Percentiles rank a stretch among this genome's conserved stretches.
Evolutionary conservation across 2,113 vertebrate genomes (phyloP).

Genomic region (Entomyzon cyanotis): DNA sequence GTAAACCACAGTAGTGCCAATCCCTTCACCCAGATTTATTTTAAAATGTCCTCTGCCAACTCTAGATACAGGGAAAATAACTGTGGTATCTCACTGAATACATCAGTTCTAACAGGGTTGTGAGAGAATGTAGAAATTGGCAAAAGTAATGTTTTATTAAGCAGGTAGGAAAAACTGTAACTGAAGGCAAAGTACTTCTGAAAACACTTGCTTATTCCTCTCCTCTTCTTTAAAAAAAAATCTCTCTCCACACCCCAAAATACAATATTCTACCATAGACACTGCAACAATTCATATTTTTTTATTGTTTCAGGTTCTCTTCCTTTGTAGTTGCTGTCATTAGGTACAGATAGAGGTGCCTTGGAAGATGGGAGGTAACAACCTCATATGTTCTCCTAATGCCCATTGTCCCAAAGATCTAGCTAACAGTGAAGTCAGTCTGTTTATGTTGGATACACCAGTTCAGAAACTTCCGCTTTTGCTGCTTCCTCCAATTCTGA

Average conservation of each 20-base stretch:
- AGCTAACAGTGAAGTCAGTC: not conserved
- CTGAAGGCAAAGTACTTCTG: not conserved
- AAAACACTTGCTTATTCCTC: not conserved
- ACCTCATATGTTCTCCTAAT: not conserved
- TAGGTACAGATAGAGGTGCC: not conserved
- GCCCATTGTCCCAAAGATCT: not conserved
- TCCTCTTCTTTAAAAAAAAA: not conserved
- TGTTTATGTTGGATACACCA: not conserved
- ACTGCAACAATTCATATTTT: not conserved
- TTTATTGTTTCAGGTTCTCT: not conserved
- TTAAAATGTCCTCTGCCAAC: not conserved
- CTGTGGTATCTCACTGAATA: not conserved
- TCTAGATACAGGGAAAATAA: not conserved
- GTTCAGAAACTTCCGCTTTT: not conserved
- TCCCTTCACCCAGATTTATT: conserved; percentile 16
- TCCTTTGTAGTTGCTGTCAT: not conserved
- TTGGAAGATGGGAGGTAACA: not conserved
- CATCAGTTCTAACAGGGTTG: not conserved
- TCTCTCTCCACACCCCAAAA: not conserved
- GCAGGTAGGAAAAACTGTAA: not conserved
- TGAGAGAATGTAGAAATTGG: not conserved
- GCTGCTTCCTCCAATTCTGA: not conserved
- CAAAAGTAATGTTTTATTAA: not conserved
- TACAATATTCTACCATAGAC: not conserved
- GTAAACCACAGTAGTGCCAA: not conserved